Evolutionary conservation across 2,888 invertebrate genomes (phyloP), one percentile per base, ranked within the genome.

Genomic region (Catotricha subobsoleta): DNA sequence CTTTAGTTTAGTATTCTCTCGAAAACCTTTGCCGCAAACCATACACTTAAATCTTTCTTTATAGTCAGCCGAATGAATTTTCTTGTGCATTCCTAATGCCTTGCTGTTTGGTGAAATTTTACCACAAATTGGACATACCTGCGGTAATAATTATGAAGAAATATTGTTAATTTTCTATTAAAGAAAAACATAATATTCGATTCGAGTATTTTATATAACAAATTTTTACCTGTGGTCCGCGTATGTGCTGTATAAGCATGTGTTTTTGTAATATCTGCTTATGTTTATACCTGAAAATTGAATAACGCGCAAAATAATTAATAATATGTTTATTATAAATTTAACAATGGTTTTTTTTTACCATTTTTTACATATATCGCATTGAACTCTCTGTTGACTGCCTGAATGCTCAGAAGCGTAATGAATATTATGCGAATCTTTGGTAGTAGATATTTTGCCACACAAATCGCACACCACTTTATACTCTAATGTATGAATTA

Each of bases 351-450:
- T n/a, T n/a, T n/a, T 30, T 21, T 39, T 39, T 8, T 30, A 39
- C 39, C 39, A 39, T 15, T 39, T 30, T 21, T 39, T 39, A 19
- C 39, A 39, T 4, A 39, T 39, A 21, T 39, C 39, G 19, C 39
- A 39, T 31, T 39, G 39, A 5, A 39, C 10, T n/a, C 28, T 9
- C 19, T 29, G 28, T 5, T 39, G 39, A 2, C 10, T n/a, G n/a
- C n/a, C 19, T 19, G 27, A 27, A 29, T 39, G 39, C 4, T 34
- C 34, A 20, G 34, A 20, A 13, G 20, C n/a, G 3, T 20, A n/a
- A 13, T 34, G 34, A 16, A 20, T 20, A 13, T 21, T 20, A 13
- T 34, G 34, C 34, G 21, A 20, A 8, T 15, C 3, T 13, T 20
- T 21, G 2, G 21, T 34, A 13, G 20, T 34, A 2, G 34, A 34